Evolutionary conservation across 2,888 invertebrate genomes (phyloP).

Genomic region (Bimastos eiseni): DNA sequence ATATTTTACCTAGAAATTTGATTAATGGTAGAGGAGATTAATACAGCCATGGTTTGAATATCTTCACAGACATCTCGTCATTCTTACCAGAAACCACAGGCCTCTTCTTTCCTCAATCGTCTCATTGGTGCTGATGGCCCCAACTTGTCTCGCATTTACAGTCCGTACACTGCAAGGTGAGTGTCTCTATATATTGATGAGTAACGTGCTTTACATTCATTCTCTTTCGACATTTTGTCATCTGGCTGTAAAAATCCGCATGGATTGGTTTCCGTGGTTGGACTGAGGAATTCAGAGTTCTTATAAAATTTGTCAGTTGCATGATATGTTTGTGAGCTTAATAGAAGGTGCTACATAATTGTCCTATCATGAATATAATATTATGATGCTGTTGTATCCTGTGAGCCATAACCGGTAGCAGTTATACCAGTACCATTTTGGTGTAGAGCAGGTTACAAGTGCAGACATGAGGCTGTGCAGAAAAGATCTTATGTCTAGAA

Average conservation of each 20-base stretch:
- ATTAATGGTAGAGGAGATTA: neutral
- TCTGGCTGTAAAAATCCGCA: too few species aligned
- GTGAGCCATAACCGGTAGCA: too few species aligned
- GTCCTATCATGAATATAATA: too few species aligned
- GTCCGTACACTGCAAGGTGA: slow-evolving; percentile 64
- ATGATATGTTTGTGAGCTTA: too few species aligned
- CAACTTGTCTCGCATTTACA: slow-evolving; percentile 58
- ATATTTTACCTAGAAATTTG: neutral
- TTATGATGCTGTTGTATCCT: too few species aligned
- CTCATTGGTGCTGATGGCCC: slow-evolving; percentile 60
- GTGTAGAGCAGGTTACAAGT: too few species aligned
- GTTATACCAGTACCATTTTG: too few species aligned
- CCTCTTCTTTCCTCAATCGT: slow-evolving; percentile 54
- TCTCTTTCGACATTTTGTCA: too few species aligned
- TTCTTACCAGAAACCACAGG: slow-evolving; percentile 9
- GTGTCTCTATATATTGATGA: neutral
- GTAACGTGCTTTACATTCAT: too few species aligned
- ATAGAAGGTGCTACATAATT: too few species aligned
- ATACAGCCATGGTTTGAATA: neutral
- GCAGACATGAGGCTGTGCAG: neutral
- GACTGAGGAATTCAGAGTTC: too few species aligned
- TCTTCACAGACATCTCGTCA: neutral
- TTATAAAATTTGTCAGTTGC: neutral
- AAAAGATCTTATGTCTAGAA: neutral
- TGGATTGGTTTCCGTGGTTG: neutral